Percentiles rank a stretch among this genome's conserved stretches.
phyloP scores from a whole-genome alignment of 1,140 invertebrate genomes.

The Papilio xuthus region DNA sequence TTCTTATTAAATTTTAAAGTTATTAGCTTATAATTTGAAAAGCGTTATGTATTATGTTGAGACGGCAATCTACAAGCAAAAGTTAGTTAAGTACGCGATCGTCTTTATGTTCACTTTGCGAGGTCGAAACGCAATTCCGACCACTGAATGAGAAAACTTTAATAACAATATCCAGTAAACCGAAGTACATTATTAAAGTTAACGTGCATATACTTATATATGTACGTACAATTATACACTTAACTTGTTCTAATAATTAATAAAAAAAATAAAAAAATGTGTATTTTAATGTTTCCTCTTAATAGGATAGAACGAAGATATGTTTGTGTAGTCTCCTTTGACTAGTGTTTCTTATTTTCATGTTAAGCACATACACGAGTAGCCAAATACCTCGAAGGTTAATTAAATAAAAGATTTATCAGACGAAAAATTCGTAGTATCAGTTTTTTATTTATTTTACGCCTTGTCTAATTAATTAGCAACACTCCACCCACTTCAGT shows the following conservation, averaged over 20 bases:
- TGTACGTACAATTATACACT: not conserved
- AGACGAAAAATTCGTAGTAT: not conserved
- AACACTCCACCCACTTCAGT: not conserved
- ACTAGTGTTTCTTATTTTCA: not conserved
- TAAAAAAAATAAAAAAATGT: not conserved
- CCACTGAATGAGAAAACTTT: constrained; percentile 1
- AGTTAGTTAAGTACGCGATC: constrained; percentile 11
- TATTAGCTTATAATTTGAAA: not conserved
- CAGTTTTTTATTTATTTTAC: not conserved
- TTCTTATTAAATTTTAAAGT: not conserved
- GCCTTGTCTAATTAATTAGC: not conserved
- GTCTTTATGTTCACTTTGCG: constrained; percentile 13
- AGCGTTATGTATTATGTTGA: not conserved
- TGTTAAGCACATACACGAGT: not conserved
- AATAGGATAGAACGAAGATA: too few relatives aligned
- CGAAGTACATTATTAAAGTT: not conserved
- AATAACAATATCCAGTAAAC: constrained; percentile 1
- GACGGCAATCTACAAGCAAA: constrained; percentile 8
- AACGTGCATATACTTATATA: not conserved
- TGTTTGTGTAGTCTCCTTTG: too few relatives aligned
- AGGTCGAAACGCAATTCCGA: not conserved
- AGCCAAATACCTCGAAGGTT: not conserved
- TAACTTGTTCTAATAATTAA: not conserved
- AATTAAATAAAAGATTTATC: not conserved
- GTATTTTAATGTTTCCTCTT: too few relatives aligned